phyloP scores from a whole-genome alignment of 2,888 invertebrate species.

The Tiliacea aurago region DNA sequence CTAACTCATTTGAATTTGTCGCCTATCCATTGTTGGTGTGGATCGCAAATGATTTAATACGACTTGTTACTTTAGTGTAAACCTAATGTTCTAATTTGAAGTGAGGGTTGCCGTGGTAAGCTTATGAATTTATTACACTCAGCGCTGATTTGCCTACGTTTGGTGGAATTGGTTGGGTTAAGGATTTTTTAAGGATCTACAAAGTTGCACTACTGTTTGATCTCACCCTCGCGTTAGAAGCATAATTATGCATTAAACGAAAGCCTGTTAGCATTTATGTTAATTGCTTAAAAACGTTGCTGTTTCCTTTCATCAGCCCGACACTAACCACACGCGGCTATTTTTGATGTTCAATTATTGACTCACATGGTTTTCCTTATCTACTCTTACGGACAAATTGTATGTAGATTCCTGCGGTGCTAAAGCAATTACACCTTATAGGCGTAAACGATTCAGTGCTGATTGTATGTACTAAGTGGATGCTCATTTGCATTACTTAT shows the following conservation, averaged over 20 bases:
- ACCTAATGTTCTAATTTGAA: background rate
- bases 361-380: background rate
- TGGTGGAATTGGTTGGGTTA: background rate
- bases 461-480: slow-evolving; percentile 21
- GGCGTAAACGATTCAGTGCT: background rate
- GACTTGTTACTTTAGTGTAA: background rate
- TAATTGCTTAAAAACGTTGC: slow-evolving; percentile 8
- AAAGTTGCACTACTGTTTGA: background rate
- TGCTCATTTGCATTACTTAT: slow-evolving; percentile 5
- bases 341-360: slow-evolving; percentile 15
- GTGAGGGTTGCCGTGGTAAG: background rate
- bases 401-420: slow-evolving; percentile 40
- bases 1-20: slow-evolving; percentile 30
- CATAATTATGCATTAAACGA: background rate
- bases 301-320: slow-evolving; percentile 31
- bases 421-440: slow-evolving; percentile 40
- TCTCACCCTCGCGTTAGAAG: background rate
- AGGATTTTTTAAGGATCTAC: background rate
- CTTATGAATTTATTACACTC: background rate
- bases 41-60: background rate
- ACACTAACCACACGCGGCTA: background rate
- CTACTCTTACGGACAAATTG: slow-evolving; percentile 34
- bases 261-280: slow-evolving; percentile 28
- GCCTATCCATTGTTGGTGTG: slow-evolving; percentile 25
- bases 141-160: background rate